Percentiles rank a stretch among this genome's conserved stretches.
These are phyloP conservation scores for Drosophila nr. fundita DNA, from an alignment of 2,888 invertebrate species.

Conservation along the genomic window DNA sequence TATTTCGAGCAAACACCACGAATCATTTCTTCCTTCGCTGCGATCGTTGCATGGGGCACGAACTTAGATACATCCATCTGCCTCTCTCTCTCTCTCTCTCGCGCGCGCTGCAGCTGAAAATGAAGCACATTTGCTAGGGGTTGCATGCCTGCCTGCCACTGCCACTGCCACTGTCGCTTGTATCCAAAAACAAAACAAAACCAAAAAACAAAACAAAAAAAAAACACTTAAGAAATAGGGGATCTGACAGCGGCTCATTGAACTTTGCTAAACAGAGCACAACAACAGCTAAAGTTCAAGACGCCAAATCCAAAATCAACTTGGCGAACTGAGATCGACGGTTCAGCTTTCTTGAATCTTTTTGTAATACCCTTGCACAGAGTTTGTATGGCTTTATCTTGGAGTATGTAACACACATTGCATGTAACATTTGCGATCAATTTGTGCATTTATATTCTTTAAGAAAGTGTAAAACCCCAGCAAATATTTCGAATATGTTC, in stretches of 20 bases:
- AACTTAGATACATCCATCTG: conserved; percentile 63
- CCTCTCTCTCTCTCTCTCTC: conserved; percentile 10
- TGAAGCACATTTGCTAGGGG: conserved; percentile 68
- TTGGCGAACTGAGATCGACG: conserved; percentile 42
- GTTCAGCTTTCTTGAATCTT: conserved; percentile 38
- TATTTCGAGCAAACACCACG: conserved; percentile 75
- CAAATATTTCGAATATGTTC: background rate
- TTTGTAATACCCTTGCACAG: conserved; percentile 4
- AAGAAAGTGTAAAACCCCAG: background rate
- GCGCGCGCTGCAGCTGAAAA: conserved; percentile 68
- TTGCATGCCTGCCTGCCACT: conserved; percentile 30
- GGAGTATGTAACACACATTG: background rate
- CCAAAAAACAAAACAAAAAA: conserved; percentile 34
- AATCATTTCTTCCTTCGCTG: conserved; percentile 37
- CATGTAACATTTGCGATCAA: background rate
- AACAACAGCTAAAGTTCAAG: conserved; percentile 65
- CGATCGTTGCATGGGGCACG: conserved; percentile 51
- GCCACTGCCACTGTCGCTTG: conserved; percentile 14
- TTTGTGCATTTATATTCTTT: background rate
- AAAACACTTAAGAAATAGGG: conserved; percentile 46
- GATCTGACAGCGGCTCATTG: conserved; percentile 70
- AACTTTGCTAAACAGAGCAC: conserved; percentile 65
- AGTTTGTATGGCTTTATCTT: background rate
- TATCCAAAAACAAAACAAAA: conserved; percentile 34
- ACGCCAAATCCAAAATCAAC: conserved; percentile 62